Evolutionary conservation across 2,797 vertebrate genomes (phyloP).

Genomic region (Aselliscus stoliczkanus): DNA sequence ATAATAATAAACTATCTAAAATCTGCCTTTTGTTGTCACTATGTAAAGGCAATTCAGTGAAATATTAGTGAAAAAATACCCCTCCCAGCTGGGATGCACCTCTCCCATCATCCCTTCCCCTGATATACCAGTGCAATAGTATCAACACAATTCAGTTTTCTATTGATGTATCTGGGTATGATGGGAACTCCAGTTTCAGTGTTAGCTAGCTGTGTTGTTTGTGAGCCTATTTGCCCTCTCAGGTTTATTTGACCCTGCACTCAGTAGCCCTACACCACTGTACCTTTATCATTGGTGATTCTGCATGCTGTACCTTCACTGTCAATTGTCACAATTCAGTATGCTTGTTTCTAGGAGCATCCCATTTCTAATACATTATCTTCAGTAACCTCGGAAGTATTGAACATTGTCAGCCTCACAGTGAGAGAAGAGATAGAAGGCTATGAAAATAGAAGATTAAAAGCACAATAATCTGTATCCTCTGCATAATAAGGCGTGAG

Average conservation of each 20-base stretch:
- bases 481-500: slow-evolving; percentile 52
- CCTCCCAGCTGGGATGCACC: neutral
- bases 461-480: slow-evolving; percentile 53
- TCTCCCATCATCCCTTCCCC: neutral
- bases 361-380: slow-evolving; percentile 29
- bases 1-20: neutral
- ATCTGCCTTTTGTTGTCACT: neutral
- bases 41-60: slow-evolving; percentile 1
- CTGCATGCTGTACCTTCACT: neutral
- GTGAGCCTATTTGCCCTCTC: neutral
- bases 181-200: neutral
- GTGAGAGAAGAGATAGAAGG: slow-evolving; percentile 29
- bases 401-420: neutral
- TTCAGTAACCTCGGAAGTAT: slow-evolving; percentile 31
- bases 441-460: slow-evolving; percentile 61
- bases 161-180: neutral
- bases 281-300: neutral
- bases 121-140: neutral
- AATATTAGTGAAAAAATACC: neutral
- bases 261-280: neutral
- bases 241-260: neutral
- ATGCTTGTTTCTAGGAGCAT: slow-evolving; percentile 6
- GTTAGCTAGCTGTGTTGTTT: neutral
- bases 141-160: slow-evolving; percentile 12
- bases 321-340: slow-evolving; percentile 21